phyloP scores from a whole-genome alignment of 1,140 invertebrate genomes.

The Anastrepha ludens region DNA sequence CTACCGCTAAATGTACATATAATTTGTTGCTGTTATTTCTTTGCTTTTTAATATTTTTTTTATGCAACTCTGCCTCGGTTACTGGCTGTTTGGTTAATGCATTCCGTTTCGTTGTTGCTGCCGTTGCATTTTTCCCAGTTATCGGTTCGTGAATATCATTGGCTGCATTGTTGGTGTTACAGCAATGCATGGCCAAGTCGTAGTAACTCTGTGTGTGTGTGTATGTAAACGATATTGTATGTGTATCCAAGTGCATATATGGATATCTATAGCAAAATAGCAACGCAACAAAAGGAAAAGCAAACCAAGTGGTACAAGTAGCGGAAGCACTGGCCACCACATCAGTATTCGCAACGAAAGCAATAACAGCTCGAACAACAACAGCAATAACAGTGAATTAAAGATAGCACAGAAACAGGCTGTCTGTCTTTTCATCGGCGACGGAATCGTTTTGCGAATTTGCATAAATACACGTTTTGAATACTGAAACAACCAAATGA shows the following conservation, averaged over 20 bases:
- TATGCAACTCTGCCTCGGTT: neutral
- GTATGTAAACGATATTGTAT: neutral
- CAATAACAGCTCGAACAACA: neutral
- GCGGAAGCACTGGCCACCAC: constrained; percentile 43
- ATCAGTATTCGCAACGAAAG: constrained; percentile 24
- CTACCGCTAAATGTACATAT: constrained; percentile 25
- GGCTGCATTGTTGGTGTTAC: constrained; percentile 27
- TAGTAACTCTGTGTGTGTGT: neutral
- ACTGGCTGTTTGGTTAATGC: constrained; percentile 32
- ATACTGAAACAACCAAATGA: constrained; percentile 50
- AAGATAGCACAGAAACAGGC: constrained; percentile 8
- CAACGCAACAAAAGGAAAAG: constrained; percentile 24
- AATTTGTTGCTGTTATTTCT: constrained; percentile 45
- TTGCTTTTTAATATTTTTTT: constrained; percentile 11
- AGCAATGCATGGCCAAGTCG: neutral
- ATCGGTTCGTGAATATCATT: constrained; percentile 51
- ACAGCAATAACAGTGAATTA: constrained; percentile 42
- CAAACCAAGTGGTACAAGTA: constrained; percentile 40
- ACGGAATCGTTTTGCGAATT: constrained; percentile 53
- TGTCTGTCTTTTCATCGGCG: constrained; percentile 51
- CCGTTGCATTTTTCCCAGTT: constrained; percentile 41
- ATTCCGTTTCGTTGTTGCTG: constrained; percentile 45
- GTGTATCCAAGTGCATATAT: constrained; percentile 41
- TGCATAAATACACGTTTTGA: constrained; percentile 55
- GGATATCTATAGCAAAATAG: constrained; percentile 51